Evolutionary conservation across 1,140 invertebrate species (phyloP).

Genomic region (Drosophila persimilis): DNA sequence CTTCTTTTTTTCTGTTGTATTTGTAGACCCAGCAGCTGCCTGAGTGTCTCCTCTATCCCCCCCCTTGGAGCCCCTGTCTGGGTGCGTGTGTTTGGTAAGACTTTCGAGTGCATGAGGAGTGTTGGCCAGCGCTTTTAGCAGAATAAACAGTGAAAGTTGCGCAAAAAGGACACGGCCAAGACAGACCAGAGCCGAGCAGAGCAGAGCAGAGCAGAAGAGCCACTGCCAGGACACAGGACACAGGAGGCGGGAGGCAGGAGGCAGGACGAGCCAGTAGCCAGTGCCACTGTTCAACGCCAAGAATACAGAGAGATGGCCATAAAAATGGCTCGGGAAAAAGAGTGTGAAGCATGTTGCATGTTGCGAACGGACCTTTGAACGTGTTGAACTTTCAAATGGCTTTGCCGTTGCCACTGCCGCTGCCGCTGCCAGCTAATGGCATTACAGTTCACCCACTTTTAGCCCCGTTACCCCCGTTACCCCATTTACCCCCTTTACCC

Average conservation of each 20-base stretch:
- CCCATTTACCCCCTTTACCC: slow-evolving; percentile 3
- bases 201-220: not conserved
- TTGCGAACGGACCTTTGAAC: slow-evolving; percentile 61
- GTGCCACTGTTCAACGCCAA: too few relatives aligned
- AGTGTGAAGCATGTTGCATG: slow-evolving; percentile 59
- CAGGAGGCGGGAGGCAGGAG: slow-evolving; percentile 5
- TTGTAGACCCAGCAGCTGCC: slow-evolving; percentile 35
- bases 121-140: slow-evolving; percentile 79
- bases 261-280: not conserved
- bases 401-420: slow-evolving; percentile 52
- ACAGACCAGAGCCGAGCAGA: slow-evolving; percentile 40
- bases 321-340: slow-evolving; percentile 43
- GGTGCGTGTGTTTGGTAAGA: slow-evolving; percentile 32
- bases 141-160: slow-evolving; percentile 81
- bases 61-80: not conserved
- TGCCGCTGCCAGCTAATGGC: slow-evolving; percentile 75
- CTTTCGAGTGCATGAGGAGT: slow-evolving; percentile 75
- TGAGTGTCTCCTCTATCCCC: slow-evolving; percentile 29
- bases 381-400: slow-evolving; percentile 81
- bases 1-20: slow-evolving; percentile 3
- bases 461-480: not conserved
- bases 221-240: slow-evolving; percentile 12
- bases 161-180: slow-evolving; percentile 76
- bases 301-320: slow-evolving; percentile 25
- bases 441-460: slow-evolving; percentile 63